These are phyloP conservation scores for Danaus melanippus DNA, from an alignment of 1,140 invertebrate genomes.

Conservation along the genomic window DNA sequence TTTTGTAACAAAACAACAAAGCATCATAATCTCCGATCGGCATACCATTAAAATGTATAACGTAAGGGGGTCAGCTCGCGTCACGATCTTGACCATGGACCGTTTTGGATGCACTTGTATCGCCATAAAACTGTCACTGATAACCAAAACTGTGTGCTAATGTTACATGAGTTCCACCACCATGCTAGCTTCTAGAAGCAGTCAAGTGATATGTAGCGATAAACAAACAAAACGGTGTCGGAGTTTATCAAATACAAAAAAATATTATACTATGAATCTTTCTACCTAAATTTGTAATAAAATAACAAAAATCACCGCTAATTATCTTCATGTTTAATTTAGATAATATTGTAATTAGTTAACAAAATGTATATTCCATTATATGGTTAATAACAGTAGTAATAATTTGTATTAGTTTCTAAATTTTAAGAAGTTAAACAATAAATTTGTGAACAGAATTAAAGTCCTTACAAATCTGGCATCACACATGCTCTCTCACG, in stretches of 20 bases:
- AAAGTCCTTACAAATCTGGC: constrained; percentile 27
- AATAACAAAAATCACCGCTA: too few species aligned
- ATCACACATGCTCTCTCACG: constrained; percentile 55
- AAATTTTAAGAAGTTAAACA: too few species aligned
- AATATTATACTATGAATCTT: too few species aligned
- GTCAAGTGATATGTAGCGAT: too few species aligned
- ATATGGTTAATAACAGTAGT: too few species aligned
- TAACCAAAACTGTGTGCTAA: constrained; percentile 45
- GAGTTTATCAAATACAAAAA: too few species aligned
- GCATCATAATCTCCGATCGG: constrained; percentile 10
- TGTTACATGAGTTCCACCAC: constrained; percentile 29
- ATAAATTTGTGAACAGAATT: not conserved
- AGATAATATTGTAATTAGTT: too few species aligned
- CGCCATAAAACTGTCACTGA: constrained; percentile 39
- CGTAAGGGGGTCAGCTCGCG: constrained; percentile 24
- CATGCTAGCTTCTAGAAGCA: constrained; percentile 8
- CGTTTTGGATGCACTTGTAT: constrained; percentile 43
- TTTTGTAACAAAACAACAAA: not conserved
- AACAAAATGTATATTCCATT: too few species aligned
- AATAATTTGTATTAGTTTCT: too few species aligned
- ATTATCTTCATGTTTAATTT: too few species aligned
- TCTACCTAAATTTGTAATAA: too few species aligned
- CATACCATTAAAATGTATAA: constrained; percentile 18
- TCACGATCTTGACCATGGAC: constrained; percentile 44
- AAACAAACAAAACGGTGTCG: too few species aligned